Evolutionary conservation across 2,888 invertebrate genomes (phyloP), one percentile per base, ranked within the genome.

Genomic region (Malachius bipustulatus): DNA sequence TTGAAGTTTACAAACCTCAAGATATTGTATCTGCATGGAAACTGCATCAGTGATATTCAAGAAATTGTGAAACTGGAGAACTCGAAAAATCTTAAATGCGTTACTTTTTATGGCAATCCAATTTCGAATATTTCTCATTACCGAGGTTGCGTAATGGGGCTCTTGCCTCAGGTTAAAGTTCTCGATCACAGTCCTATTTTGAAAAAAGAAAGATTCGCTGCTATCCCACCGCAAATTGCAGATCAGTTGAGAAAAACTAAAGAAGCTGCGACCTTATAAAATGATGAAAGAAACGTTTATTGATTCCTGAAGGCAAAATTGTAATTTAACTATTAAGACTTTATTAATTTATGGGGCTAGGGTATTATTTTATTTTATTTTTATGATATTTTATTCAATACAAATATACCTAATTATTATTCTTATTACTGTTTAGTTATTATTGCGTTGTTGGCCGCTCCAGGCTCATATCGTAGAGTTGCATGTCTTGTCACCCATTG

Each of bases 21-120:
- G 47, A 74, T 75, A 28, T 51, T 76, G 4, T 75, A 76, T 51
- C 60, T 76, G 9, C 76, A 76, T 46, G 73, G 73, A 1, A 77
- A 77, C 50, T 54, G 62, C 14, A 68, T 76, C 13, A 52, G 56
- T 2, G 61, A 68, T 38, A 54, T 73, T 31, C 57, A 62, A 4
- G 65, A 67, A 37, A 51, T 74, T 2, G 56, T 63, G 13, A 71
- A 70, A 47, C 48, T 77, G 19, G 24, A 6, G 6, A 19, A 19
- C 6, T 19, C n/a, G n/a, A 19, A 19, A 19, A 19, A 19, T 19
- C 24, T 19, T 8, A 19, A 19, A 19, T 8, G 6, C n/a, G n/a
- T 19, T n/a, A 19, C 24, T 6, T 19, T 19, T 19, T n/a, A 19
- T n/a, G 24, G 24, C 6, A 19, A 19, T 19, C 24, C 24, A 8